These are phyloP conservation scores for Hapalemur alaotrensis DNA, from an alignment of 2,797 vertebrate genomes.

Conservation along the genomic window DNA sequence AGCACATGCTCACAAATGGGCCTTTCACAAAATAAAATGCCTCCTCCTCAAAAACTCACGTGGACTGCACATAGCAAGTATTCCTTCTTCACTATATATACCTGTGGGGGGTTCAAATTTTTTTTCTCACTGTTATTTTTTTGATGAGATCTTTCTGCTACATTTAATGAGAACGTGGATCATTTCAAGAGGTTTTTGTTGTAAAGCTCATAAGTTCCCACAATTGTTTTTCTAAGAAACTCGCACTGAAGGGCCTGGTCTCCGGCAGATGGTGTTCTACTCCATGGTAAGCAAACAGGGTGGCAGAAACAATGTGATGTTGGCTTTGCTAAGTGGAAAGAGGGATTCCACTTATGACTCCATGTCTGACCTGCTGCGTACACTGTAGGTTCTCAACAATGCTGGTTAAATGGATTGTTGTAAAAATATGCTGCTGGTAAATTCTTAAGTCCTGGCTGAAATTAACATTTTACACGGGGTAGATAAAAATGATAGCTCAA, in stretches of 20 bases:
- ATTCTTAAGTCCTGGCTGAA: conserved; percentile 23
- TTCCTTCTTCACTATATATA: not conserved
- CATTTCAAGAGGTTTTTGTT: not conserved
- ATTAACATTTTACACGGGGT: not conserved
- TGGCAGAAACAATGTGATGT: not conserved
- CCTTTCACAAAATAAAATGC: not conserved
- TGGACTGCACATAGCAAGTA: not conserved
- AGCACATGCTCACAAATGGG: not conserved
- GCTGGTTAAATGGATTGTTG: not conserved
- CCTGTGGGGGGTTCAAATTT: not conserved
- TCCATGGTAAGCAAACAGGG: not conserved
- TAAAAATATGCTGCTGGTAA: conserved; percentile 35
- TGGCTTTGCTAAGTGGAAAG: conserved; percentile 18
- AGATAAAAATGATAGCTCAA: conserved; percentile 32
- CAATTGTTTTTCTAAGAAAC: not conserved
- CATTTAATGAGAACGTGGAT: not conserved
- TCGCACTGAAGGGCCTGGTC: not conserved
- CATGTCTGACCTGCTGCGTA: not conserved
- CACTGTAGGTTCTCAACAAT: not conserved
- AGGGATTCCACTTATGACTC: not conserved
- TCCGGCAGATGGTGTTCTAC: not conserved
- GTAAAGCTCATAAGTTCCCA: not conserved
- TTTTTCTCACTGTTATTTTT: not conserved
- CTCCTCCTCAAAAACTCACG: not conserved
- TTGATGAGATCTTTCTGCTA: not conserved